Conservation (phyloP, 2,888 invertebrate species). For the Spicauda simplicius region DNA sequence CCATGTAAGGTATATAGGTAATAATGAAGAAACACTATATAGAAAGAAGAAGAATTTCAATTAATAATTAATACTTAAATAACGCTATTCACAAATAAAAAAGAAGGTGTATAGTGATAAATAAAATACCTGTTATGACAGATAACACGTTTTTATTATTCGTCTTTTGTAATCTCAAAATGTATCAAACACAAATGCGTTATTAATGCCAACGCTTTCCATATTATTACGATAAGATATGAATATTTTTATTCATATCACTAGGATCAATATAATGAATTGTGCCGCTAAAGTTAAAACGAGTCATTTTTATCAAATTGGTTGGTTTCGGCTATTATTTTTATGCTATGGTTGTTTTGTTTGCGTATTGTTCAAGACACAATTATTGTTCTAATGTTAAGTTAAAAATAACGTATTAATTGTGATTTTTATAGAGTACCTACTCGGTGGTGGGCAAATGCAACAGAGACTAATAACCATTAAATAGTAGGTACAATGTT, state of each 20-base stretch:
- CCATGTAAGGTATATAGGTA: no score
- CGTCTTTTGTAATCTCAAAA: no score
- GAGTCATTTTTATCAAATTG: background rate
- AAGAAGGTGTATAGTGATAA: no score
- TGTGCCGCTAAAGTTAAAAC: background rate
- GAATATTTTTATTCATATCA: background rate
- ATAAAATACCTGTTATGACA: no score
- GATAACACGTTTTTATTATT: no score
- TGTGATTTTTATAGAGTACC: background rate
- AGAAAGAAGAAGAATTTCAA: no score
- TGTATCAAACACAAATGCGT: background rate
- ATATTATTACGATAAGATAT: background rate
- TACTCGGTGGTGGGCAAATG: background rate
- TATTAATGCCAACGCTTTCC: background rate
- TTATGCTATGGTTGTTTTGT: background rate
- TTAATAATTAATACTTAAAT: no score
- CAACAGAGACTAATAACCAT: no score
- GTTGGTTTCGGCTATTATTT: background rate
- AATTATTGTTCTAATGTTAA: background rate
- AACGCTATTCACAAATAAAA: no score
- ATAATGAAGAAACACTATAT: no score
- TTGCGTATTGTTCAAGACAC: background rate
- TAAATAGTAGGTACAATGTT: no score
- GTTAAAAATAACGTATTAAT: background rate
- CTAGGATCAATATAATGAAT: background rate